These are phyloP conservation scores for Disparrhopalites patrizii DNA, from an alignment of 2,888 invertebrate species.

Conservation along the genomic window DNA sequence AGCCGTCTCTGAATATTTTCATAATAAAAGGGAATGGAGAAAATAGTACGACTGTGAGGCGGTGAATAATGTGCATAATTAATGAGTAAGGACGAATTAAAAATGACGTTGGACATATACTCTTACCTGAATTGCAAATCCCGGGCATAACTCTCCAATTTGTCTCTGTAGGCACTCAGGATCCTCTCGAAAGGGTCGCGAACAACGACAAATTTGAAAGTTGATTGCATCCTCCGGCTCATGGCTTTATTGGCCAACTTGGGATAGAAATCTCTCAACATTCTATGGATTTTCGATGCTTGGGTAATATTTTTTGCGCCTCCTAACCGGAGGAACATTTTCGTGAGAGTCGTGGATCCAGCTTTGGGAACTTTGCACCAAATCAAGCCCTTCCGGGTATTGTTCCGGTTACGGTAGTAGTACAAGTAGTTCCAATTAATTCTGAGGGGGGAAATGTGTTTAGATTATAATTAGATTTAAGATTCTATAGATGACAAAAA, in stretches of 20 bases:
- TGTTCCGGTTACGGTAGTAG: constrained; percentile 38
- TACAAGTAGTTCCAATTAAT: constrained; percentile 43
- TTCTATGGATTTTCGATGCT: constrained; percentile 41
- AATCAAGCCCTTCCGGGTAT: constrained; percentile 32
- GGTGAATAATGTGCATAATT: no score
- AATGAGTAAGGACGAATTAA: no score
- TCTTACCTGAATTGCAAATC: constrained; percentile 40
- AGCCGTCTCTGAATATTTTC: constrained; percentile 39
- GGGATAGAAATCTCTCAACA: constrained; percentile 41
- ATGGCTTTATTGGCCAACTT: constrained; percentile 27
- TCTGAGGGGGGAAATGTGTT: constrained; percentile 14
- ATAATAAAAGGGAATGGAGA: neutral
- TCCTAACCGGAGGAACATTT: constrained; percentile 41
- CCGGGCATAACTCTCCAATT: constrained; percentile 39
- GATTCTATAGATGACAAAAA: neutral
- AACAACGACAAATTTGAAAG: constrained; percentile 40
- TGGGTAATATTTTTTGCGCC: constrained; percentile 33
- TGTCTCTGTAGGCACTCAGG: constrained; percentile 44
- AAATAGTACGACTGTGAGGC: no score
- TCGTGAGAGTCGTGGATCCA: constrained; percentile 44
- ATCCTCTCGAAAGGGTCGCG: constrained; percentile 46
- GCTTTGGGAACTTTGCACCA: constrained; percentile 47
- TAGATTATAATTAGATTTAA: neutral
- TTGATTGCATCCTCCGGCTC: constrained; percentile 30
- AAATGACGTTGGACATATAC: no score